phyloP scores from a whole-genome alignment of 2,113 vertebrate genomes.

The Sorex araneus region DNA sequence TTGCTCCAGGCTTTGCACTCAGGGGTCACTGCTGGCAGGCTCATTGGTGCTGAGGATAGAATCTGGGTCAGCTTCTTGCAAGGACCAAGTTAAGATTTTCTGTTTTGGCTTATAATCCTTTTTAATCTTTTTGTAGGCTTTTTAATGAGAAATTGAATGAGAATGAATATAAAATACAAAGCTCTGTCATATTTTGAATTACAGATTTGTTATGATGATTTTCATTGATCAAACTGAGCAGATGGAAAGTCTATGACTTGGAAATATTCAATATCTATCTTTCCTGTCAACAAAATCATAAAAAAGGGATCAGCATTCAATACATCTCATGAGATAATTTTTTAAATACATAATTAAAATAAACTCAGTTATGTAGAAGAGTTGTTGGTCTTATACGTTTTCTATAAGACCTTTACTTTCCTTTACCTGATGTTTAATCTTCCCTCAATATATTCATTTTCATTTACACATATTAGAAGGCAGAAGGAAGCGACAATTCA shows the following conservation, averaged over 20 bases:
- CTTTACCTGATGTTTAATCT: constrained; percentile 57
- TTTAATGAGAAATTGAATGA: constrained; percentile 52
- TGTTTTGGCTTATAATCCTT: constrained; percentile 16
- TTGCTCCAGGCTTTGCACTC: too few relatives aligned
- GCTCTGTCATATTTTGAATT: constrained; percentile 22
- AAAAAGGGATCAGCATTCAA: constrained; percentile 39
- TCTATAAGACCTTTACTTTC: constrained; percentile 58
- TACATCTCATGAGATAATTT: constrained; percentile 29
- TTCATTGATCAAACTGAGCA: constrained; percentile 48
- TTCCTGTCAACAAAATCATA: constrained; percentile 59
- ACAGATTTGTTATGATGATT: constrained; percentile 58
- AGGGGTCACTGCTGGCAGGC: too few relatives aligned
- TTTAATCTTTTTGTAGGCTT: constrained; percentile 30
- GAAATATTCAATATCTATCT: constrained; percentile 48
- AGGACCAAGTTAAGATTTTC: constrained; percentile 2
- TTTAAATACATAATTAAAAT: constrained; percentile 66
- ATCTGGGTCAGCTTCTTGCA: too few relatives aligned
- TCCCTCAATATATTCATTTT: constrained; percentile 68
- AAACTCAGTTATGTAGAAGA: constrained; percentile 69
- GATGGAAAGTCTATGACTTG: constrained; percentile 41
- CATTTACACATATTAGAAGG: constrained; percentile 70
- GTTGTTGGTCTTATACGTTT: constrained; percentile 55
- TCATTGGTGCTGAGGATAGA: too few relatives aligned
- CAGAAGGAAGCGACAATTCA: constrained; percentile 78
- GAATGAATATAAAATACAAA: constrained; percentile 47